Conservation (phyloP, 2,797 vertebrate species). For the Tarsius wallacei region DNA sequence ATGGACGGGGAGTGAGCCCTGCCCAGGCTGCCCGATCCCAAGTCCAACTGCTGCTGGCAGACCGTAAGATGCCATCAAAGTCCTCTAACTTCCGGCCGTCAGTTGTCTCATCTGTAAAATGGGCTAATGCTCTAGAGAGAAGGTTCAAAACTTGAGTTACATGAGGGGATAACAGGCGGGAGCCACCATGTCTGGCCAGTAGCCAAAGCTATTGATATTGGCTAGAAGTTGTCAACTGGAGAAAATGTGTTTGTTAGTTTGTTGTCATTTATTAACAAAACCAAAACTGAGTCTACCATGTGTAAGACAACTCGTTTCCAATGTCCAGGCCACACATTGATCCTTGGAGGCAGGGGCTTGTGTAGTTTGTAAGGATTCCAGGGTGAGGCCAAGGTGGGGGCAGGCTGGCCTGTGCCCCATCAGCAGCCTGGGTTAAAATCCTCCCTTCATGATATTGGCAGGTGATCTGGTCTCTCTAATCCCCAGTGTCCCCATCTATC, state of each 20-base stretch:
- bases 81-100: background rate
- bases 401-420: background rate
- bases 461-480: background rate
- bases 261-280: background rate
- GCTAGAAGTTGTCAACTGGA: background rate
- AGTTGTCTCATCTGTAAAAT: background rate
- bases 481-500: background rate
- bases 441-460: background rate
- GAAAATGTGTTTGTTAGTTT: background rate
- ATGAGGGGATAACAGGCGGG: background rate
- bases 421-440: background rate
- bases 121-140: background rate
- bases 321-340: background rate
- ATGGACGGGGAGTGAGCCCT: rapidly evolving
- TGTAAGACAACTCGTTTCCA: background rate
- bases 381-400: background rate
- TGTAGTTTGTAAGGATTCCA: background rate
- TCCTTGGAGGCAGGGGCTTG: rapidly evolving
- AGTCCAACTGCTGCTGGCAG: too few species aligned
- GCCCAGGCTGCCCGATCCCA: too few species aligned
- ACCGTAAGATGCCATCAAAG: background rate
- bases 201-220: background rate
- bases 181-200: too few species aligned
- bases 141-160: background rate
- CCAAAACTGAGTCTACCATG: background rate